Evolutionary conservation across 2,113 vertebrate species (phyloP), one percentile per base, ranked within the genome.

Genomic region (Hypomesus transpacificus): DNA sequence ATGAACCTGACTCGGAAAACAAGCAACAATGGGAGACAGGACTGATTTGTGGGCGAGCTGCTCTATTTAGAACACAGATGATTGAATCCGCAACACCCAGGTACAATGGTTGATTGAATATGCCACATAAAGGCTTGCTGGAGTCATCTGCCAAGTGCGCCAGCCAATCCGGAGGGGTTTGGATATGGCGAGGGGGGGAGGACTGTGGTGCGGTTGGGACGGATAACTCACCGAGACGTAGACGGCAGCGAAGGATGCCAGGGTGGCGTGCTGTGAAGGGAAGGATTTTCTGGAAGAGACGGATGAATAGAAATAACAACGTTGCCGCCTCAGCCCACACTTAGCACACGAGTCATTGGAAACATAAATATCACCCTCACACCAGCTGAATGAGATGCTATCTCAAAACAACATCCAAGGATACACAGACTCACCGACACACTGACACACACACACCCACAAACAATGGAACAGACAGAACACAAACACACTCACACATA

Each of bases 231-330:
- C 97, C 61, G 97, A 99, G 86, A 98, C 88, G 68, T 99, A 99
- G 60, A 99, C 95, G 54, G 97, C 97, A 46, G 97, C 96, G 68
- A 98, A 99, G 65, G 97, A 96, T 78, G 96, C 97, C 1, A 99
- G 91, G 16, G 97, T 98, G 0, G 97, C 97, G 18, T 99, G 97
- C 89, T 98, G 96, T 60, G 97, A 99, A 22, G 97, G 97, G 76
- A 99, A 99, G 67, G 96, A 97, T 79, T 98, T 99, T 83, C 97
- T 99, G 93, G 77, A 92, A 95, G 63, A 20, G 22, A 68, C 18
- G n/a, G 74, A 77, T 71, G 64, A 70, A 78, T 60, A 79, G 31
- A 70, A 84, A 84, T 21, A 73, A 22, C 57, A 7, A 2, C 2
- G 22, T 53, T 21, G 28, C 7, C 9, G 66, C 70, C 50, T 65